Percentiles rank a stretch among this genome's conserved stretches.
Evolutionary conservation across 1,140 invertebrate species (phyloP).

Genomic region (Drosophila repleta): DNA sequence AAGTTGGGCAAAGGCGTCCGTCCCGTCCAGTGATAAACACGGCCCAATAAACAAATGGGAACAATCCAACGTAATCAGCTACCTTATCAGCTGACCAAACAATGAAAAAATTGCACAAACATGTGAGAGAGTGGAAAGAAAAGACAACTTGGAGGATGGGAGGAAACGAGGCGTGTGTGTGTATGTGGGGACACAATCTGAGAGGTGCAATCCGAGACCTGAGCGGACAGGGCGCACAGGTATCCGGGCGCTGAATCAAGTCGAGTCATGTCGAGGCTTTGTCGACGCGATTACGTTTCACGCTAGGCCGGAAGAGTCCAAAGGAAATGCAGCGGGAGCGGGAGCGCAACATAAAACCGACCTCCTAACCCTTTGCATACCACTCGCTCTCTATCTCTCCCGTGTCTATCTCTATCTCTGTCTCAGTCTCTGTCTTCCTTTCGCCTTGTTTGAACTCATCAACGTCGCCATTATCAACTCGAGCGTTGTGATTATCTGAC

Average conservation of each 20-base stretch:
- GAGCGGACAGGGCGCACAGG: constrained; percentile 13
- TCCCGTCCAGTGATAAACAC: constrained; percentile 33
- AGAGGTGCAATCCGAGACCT: constrained; percentile 33
- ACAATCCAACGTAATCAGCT: constrained; percentile 61
- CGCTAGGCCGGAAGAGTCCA: constrained; percentile 33
- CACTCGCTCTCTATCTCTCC: neutral
- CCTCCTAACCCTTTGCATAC: constrained; percentile 2
- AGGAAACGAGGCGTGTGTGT: neutral
- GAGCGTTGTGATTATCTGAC: constrained; percentile 74
- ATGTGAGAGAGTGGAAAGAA: neutral
- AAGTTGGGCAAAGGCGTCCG: neutral
- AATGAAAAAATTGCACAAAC: constrained; percentile 52
- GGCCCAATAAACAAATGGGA: constrained; percentile 43
- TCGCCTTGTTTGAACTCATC: constrained; percentile 58
- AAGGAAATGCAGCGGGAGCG: constrained; percentile 48
- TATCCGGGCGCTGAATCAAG: constrained; percentile 33
- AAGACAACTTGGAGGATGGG: neutral
- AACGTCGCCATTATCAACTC: constrained; percentile 75
- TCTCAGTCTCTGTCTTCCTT: neutral
- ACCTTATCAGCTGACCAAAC: constrained; percentile 57
- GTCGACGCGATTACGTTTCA: constrained; percentile 50
- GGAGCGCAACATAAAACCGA: constrained; percentile 5
- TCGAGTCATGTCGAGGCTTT: constrained; percentile 23
- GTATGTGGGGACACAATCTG: neutral
- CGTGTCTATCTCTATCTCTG: too few relatives aligned